Evolutionary conservation across 2,797 vertebrate species (phyloP).

Genomic region (Prionace glauca): DNA sequence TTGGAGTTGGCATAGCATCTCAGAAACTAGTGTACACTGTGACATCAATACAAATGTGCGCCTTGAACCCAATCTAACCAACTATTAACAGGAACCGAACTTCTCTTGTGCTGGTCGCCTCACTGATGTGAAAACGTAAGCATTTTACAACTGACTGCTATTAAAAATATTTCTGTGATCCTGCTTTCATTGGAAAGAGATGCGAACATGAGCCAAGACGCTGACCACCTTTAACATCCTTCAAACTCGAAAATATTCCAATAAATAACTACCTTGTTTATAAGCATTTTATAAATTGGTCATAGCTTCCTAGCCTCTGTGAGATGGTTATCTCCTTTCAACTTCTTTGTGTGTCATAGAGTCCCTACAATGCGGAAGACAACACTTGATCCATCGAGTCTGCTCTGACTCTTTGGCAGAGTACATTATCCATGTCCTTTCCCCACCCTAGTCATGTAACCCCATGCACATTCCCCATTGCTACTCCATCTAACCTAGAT

Average conservation of each 20-base stretch:
- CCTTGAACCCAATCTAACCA: neutral
- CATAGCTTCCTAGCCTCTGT: neutral
- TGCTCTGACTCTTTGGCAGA: too few relatives aligned
- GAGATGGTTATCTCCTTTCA: neutral
- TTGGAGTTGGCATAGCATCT: neutral
- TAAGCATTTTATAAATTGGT: neutral
- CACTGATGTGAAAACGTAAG: neutral
- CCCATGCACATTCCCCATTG: too few relatives aligned
- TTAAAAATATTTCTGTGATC: neutral
- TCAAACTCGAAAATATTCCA: neutral
- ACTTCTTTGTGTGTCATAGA: neutral
- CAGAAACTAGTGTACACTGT: neutral
- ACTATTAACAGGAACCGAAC: neutral
- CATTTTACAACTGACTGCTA: neutral
- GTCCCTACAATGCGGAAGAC: too few relatives aligned
- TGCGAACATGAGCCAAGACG: neutral
- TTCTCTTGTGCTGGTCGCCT: neutral
- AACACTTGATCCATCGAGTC: too few relatives aligned
- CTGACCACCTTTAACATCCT: neutral
- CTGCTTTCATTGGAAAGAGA: neutral
- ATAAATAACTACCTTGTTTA: neutral
- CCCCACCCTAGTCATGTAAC: too few relatives aligned
- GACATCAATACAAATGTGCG: neutral
- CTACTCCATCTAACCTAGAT: too few relatives aligned
- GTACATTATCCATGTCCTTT: too few relatives aligned